A percentile compares a stretch with the other conserved stretches of the same genome.
These are phyloP conservation scores for Pterobdella sp. DNA, from an alignment of 2,888 invertebrate genomes.

Conservation along the genomic window DNA sequence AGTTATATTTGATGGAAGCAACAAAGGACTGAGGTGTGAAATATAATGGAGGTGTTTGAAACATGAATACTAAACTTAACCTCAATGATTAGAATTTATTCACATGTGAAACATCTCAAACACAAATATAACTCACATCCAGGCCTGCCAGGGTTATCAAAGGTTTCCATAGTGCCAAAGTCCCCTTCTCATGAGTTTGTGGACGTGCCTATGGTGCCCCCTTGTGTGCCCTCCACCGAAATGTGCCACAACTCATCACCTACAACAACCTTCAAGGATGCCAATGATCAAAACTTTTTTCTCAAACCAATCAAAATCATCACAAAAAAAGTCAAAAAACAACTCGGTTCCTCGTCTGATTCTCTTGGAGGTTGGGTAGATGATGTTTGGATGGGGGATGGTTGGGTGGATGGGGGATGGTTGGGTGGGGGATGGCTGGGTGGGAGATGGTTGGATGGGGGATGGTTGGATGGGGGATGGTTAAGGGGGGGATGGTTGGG, in stretches of 20 bases:
- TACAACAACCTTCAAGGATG: background rate
- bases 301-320: constrained; percentile 22
- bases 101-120: no score
- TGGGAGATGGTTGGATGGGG: constrained; percentile 4
- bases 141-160: no score
- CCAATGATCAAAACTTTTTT: constrained; percentile 11
- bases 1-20: no score
- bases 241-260: background rate
- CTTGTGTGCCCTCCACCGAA: background rate
- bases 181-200: no score
- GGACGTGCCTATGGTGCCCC: background rate
- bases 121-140: no score
- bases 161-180: no score
- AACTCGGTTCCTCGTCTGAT: constrained; percentile 20
- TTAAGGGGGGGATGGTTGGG: background rate
- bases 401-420: background rate
- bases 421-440: background rate
- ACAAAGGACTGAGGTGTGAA: no score
- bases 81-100: no score
- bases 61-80: no score
- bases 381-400: background rate
- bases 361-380: constrained; percentile 6
- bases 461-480: background rate
- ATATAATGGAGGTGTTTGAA: no score
- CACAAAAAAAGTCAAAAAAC: constrained; percentile 25